phyloP scores from a whole-genome alignment of 2,797 vertebrate species.

The Nyctibius grandis region DNA sequence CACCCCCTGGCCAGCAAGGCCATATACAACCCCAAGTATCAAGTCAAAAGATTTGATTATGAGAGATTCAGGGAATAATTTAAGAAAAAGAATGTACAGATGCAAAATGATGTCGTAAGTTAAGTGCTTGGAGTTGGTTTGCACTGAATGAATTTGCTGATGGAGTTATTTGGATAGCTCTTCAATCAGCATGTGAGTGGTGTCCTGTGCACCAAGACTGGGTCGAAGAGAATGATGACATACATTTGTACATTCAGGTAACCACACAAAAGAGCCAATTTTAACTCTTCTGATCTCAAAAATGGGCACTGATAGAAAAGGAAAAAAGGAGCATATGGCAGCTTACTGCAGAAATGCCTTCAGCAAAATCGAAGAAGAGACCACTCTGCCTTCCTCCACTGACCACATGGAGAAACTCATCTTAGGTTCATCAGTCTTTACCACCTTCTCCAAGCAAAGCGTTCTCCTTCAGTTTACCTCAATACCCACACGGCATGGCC shows the following conservation, averaged over 20 bases:
- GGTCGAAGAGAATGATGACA: neutral
- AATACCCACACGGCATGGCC: fast-evolving
- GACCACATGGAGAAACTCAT: neutral
- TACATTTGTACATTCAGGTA: neutral
- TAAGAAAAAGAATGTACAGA: neutral
- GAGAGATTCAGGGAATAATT: slow-evolving; percentile 1
- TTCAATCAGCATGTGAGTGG: neutral
- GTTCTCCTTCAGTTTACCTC: neutral
- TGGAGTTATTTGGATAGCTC: neutral
- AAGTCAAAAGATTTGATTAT: slow-evolving; percentile 4
- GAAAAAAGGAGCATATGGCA: neutral
- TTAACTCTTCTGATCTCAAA: neutral
- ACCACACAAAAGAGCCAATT: neutral
- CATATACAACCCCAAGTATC: neutral
- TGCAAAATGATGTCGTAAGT: neutral
- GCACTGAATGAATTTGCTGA: neutral
- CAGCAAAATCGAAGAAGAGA: neutral
- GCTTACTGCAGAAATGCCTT: neutral
- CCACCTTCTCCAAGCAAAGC: neutral
- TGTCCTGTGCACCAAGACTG: neutral
- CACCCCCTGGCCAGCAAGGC: neutral
- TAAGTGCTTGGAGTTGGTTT: neutral
- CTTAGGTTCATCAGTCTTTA: neutral
- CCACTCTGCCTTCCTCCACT: neutral
- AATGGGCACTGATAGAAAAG: neutral